Percentiles rank a stretch among this genome's conserved stretches.
These are phyloP conservation scores for Lucilia cuprina DNA, from an alignment of 1,140 invertebrate species.

Conservation along the genomic window DNA sequence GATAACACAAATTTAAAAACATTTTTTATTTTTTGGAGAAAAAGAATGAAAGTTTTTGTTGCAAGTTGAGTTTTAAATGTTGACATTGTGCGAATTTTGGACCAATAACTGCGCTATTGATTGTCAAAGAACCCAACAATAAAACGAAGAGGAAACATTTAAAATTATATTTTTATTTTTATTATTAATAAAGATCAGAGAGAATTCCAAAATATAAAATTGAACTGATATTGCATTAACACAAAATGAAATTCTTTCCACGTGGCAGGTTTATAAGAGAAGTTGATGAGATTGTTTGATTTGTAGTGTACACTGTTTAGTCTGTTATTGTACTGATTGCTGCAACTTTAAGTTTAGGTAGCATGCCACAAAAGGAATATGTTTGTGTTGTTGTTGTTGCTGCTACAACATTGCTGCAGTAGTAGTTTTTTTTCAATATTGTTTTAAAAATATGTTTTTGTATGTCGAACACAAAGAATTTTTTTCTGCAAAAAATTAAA, in stretches of 20 bases:
- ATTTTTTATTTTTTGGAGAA: not conserved
- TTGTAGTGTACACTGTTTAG: too few relatives aligned
- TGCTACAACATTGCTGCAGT: too few relatives aligned
- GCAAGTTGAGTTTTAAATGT: not conserved
- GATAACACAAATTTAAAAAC: slow-evolving; percentile 31
- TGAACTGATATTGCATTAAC: slow-evolving; percentile 1
- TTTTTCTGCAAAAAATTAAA: not conserved
- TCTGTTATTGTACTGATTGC: slow-evolving; percentile 6
- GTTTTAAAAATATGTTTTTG: slow-evolving; percentile 25
- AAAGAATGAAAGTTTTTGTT: not conserved
- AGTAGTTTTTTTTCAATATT: slow-evolving; percentile 7
- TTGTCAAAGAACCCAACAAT: not conserved
- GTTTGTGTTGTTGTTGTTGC: not conserved
- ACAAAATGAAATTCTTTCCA: slow-evolving; percentile 27
- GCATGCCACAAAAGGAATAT: slow-evolving; percentile 24
- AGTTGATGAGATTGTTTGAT: not conserved
- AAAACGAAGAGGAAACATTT: not conserved
- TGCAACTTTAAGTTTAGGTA: not conserved
- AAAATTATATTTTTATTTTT: not conserved
- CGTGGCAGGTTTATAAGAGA: not conserved
- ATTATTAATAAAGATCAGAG: not conserved
- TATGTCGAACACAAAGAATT: slow-evolving; percentile 18
- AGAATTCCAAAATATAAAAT: not conserved
- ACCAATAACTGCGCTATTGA: not conserved
- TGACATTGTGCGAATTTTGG: slow-evolving; percentile 29